Conservation (phyloP, 2,797 vertebrate genomes). For the Sebastes dallii region DNA sequence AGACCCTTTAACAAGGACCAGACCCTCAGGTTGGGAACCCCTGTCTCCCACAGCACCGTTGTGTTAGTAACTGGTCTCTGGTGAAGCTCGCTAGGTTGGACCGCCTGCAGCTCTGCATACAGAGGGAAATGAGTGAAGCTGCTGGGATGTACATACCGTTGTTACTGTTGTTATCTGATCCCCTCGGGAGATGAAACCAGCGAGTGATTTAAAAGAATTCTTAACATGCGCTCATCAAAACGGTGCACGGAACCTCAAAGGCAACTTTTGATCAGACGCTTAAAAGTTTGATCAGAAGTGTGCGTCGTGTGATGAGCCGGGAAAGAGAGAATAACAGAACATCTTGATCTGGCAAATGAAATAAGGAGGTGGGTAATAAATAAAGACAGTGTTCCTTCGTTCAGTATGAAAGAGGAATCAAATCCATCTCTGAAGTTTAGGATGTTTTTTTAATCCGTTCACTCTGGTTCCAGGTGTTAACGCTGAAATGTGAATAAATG, state of each 20-base stretch:
- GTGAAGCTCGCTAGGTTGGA: too few relatives aligned
- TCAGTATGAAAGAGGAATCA: slow-evolving; percentile 28
- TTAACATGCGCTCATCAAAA: slow-evolving; percentile 37
- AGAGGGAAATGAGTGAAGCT: neutral
- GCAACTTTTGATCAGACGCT: slow-evolving; percentile 37
- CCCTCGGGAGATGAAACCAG: slow-evolving; percentile 13
- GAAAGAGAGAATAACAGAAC: slow-evolving; percentile 26
- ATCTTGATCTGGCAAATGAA: slow-evolving; percentile 51
- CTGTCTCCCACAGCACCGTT: neutral
- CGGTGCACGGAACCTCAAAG: slow-evolving; percentile 19
- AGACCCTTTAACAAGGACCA: neutral
- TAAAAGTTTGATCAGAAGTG: slow-evolving; percentile 58
- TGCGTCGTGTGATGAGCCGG: slow-evolving; percentile 8
- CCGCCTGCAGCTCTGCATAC: neutral
- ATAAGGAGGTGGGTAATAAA: slow-evolving; percentile 46
- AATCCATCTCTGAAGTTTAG: neutral
- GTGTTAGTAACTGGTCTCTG: too few relatives aligned
- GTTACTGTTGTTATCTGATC: slow-evolving; percentile 3
- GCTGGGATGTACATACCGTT: neutral
- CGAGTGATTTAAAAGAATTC: slow-evolving; percentile 28
- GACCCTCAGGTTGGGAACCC: neutral
- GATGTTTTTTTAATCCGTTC: neutral
- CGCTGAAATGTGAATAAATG: slow-evolving; percentile 33
- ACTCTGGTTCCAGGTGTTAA: slow-evolving; percentile 35
- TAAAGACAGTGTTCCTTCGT: slow-evolving; percentile 21